These are phyloP conservation scores for Diplogasteroides magnus DNA, from an alignment of 1,140 invertebrate species.

Conservation along the genomic window DNA sequence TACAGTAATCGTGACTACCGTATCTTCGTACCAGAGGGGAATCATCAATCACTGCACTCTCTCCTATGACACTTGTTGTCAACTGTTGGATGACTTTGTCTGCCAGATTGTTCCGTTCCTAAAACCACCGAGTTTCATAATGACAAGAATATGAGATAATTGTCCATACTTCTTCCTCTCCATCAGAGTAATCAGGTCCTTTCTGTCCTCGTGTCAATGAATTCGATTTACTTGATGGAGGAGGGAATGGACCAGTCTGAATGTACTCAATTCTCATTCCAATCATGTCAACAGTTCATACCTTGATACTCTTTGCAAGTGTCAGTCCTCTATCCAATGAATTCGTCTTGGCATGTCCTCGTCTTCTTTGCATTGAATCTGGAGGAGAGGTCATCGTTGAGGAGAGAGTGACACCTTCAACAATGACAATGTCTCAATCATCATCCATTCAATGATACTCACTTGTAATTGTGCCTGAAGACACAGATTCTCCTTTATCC, in stretches of 20 bases:
- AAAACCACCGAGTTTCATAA: conserved; percentile 24
- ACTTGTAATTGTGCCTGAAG: too few species aligned
- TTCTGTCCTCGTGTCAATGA: conserved; percentile 38
- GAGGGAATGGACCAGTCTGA: conserved; percentile 38
- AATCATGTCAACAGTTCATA: conserved; percentile 30
- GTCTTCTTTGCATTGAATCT: conserved; percentile 27
- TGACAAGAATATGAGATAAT: too few species aligned
- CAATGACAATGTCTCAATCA: too few species aligned
- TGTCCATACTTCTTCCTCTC: neutral
- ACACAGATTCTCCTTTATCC: too few species aligned
- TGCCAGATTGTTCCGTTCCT: conserved; percentile 32
- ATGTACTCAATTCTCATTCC: neutral
- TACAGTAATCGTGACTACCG: neutral
- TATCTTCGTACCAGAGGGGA: neutral
- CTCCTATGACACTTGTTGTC: conserved; percentile 35
- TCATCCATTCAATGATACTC: too few species aligned
- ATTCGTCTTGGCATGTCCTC: conserved; percentile 48
- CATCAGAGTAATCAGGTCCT: neutral
- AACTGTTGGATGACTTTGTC: conserved; percentile 49
- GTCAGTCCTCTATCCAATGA: conserved; percentile 42
- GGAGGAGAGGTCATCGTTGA: neutral
- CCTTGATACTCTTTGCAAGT: conserved; percentile 36
- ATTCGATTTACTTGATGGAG: conserved; percentile 40
- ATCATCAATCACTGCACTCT: neutral
- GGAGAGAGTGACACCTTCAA: too few species aligned